A percentile compares a stretch with the other conserved stretches of the same genome.
These are phyloP conservation scores for Nemotelus pantherinus DNA, from an alignment of 2,888 invertebrate genomes.

Conservation along the genomic window DNA sequence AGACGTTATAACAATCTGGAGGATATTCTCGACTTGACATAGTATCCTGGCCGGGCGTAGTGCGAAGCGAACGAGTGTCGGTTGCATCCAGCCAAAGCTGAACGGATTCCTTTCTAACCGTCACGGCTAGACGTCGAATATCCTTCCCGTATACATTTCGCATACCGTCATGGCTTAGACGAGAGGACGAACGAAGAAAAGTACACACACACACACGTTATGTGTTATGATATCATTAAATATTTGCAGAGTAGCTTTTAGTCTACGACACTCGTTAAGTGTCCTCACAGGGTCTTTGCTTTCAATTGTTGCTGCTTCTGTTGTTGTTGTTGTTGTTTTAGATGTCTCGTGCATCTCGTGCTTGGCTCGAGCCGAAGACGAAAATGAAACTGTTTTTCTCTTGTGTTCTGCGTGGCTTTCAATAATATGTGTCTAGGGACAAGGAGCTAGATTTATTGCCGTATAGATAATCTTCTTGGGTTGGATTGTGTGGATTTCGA, in stretches of 20 bases:
- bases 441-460: slow-evolving; percentile 33
- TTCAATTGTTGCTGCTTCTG: neutral
- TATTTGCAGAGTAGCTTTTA: slow-evolving; percentile 48
- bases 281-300: slow-evolving; percentile 14
- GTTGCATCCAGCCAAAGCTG: neutral
- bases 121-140: too few relatives aligned
- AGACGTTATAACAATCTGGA: slow-evolving; percentile 35
- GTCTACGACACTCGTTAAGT: slow-evolving; percentile 42
- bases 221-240: slow-evolving; percentile 47
- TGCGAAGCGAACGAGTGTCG: neutral
- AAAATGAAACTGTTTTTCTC: slow-evolving; percentile 13
- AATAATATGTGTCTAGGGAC: slow-evolving; percentile 24
- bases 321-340: neutral
- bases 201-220: slow-evolving; percentile 25
- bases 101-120: neutral
- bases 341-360: neutral
- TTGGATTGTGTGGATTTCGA: too few relatives aligned
- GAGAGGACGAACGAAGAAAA: neutral
- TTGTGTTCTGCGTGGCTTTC: slow-evolving; percentile 15
- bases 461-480: slow-evolving; percentile 12
- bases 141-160: too few relatives aligned
- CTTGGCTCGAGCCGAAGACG: neutral
- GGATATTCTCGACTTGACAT: slow-evolving; percentile 27
- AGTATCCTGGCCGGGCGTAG: neutral
- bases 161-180: neutral